phyloP scores from a whole-genome alignment of 2,888 invertebrate genomes.

The Tortrix viridana region DNA sequence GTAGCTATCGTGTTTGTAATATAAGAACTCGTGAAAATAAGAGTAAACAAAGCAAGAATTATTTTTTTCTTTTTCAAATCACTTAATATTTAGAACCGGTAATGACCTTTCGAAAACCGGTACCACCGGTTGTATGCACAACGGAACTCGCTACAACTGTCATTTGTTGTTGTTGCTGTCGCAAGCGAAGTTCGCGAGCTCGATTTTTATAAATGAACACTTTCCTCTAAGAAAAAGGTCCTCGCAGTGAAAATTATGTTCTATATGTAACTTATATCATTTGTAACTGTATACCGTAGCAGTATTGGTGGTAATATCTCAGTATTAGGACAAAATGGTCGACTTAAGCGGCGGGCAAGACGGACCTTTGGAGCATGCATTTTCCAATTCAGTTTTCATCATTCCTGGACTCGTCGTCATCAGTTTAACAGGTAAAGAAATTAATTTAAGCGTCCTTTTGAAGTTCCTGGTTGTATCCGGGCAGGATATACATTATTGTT shows the following conservation, averaged over 20 bases:
- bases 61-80: neutral
- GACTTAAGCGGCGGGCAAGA: slow-evolving; percentile 92
- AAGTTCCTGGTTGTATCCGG: neutral
- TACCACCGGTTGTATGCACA: neutral
- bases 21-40: too few relatives aligned
- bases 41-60: too few relatives aligned
- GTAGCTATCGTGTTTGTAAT: too few relatives aligned
- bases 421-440: slow-evolving; percentile 89
- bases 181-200: slow-evolving; percentile 19
- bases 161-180: slow-evolving; percentile 27
- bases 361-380: slow-evolving; percentile 93
- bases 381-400: slow-evolving; percentile 94
- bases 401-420: slow-evolving; percentile 92
- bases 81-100: neutral
- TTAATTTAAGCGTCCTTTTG: slow-evolving; percentile 35
- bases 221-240: slow-evolving; percentile 11
- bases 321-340: slow-evolving; percentile 87
- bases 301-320: slow-evolving; percentile 56
- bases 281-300: slow-evolving; percentile 40
- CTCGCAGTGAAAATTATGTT: slow-evolving; percentile 19
- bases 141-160: slow-evolving; percentile 29
- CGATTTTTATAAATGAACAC: slow-evolving; percentile 4
- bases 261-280: slow-evolving; percentile 7
- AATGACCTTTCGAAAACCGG: slow-evolving; percentile 17
- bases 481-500: neutral